Conservation (phyloP, 1,140 invertebrate species). For the Drosophila truncata region DNA sequence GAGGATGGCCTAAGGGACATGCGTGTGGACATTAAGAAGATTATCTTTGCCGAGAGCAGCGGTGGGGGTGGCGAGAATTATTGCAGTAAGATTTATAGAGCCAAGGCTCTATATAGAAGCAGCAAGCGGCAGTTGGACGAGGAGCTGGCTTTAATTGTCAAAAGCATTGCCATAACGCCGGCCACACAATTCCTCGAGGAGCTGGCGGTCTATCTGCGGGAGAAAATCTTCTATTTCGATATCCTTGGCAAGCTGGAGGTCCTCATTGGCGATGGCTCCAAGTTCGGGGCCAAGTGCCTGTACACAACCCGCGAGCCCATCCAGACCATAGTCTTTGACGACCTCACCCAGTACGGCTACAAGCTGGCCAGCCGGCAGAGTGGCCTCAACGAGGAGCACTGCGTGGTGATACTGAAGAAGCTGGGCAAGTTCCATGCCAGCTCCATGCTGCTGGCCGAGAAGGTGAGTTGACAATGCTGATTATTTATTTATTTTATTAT, state of each 20-base stretch:
- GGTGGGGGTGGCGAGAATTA: conserved; percentile 80
- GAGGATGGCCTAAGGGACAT: conserved; percentile 77
- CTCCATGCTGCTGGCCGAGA: conserved; percentile 76
- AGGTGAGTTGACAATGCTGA: conserved; percentile 46
- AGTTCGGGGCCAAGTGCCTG: conserved; percentile 78
- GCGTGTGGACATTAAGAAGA: conserved; percentile 77
- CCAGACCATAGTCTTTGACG: conserved; percentile 84
- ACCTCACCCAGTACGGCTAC: conserved; percentile 80
- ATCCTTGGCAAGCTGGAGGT: conserved; percentile 79
- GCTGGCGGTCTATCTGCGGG: conserved; percentile 74
- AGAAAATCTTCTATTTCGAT: conserved; percentile 83
- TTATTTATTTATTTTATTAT: not conserved
- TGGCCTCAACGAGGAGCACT: conserved; percentile 81
- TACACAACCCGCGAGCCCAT: conserved; percentile 77
- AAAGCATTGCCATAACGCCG: conserved; percentile 79
- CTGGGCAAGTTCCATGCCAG: conserved; percentile 81
- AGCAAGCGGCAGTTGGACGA: conserved; percentile 77
- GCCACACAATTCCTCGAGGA: conserved; percentile 83
- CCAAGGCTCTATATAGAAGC: conserved; percentile 65
- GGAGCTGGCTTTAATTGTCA: conserved; percentile 77
- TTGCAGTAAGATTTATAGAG: conserved; percentile 82
- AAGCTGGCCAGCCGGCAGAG: conserved; percentile 76
- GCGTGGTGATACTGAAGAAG: conserved; percentile 71
- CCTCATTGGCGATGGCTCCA: conserved; percentile 70
- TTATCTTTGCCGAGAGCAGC: conserved; percentile 70